Evolutionary conservation across 2,888 invertebrate species (phyloP).

Genomic region (Dynastes hyllus): DNA sequence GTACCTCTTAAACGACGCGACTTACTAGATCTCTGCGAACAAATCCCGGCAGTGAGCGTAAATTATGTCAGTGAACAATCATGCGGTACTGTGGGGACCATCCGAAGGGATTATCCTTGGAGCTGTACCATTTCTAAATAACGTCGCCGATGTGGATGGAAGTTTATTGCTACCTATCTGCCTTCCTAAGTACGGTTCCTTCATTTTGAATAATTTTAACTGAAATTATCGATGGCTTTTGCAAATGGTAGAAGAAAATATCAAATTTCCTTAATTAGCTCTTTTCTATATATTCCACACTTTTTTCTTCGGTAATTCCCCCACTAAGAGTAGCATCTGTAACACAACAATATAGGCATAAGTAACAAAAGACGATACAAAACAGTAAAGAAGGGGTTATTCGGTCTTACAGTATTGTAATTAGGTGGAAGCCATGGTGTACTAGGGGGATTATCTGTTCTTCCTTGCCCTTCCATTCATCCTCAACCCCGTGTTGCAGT

Average conservation of each 20-base stretch:
- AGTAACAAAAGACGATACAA: conserved; percentile 6
- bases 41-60: conserved; percentile 70
- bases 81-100: conserved; percentile 68
- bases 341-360: neutral
- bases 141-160: conserved; percentile 62
- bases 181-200: conserved; percentile 63
- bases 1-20: conserved; percentile 57
- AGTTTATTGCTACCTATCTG: conserved; percentile 68
- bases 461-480: conserved; percentile 32
- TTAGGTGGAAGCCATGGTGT: conserved; percentile 34
- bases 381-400: conserved; percentile 9
- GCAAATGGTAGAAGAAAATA: conserved; percentile 6
- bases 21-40: conserved; percentile 54
- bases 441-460: conserved; percentile 50
- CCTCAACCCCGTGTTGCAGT: conserved; percentile 64
- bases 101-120: conserved; percentile 68
- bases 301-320: too few relatives aligned
- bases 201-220: conserved; percentile 60
- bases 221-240: conserved; percentile 50
- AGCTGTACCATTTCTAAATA: conserved; percentile 64
- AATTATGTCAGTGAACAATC: conserved; percentile 71
- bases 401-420: conserved; percentile 5
- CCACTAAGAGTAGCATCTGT: too few relatives aligned
- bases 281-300: too few relatives aligned
- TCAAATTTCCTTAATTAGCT: neutral